Base-by-base conservation (phyloP, 2,888 invertebrate genomes). In the Drosophila conformis region DNA sequence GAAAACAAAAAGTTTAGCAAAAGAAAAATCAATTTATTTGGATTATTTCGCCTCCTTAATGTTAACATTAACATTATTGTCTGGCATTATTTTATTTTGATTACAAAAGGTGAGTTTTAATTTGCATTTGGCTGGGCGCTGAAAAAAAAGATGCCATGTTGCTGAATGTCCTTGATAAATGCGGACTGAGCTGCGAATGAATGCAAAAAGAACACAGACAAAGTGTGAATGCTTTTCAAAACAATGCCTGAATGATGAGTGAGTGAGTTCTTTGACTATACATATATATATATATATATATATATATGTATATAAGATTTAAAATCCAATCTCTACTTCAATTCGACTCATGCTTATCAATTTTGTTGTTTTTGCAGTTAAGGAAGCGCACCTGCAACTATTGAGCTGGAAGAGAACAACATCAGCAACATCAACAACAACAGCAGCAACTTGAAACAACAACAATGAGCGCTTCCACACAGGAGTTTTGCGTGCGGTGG, bases 401-500 rank as follows among this genome's bases (percentile, higher is more conserved):
- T 42, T 42, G 53, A 15, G 53, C 35, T 54, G 35, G 25, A 25
- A 35, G 6, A 35, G 35, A 7, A 4, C 33, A 8, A 21, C 15
- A 33, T 10, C 2, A n/a, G 6, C 3, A 25, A 25, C 15, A 21
- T 2, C 21, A 62, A 11, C 7, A 48, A 3, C 15, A 25, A 7
- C 27, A 33, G 5, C 56, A 42, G 7, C 56, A 42, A 42, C 51
- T 33, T 33, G 11, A 33, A 63, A 31, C 61, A 68, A 10, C 48
- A 46, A 48, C 52, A 10, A 80, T 90, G 89, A 68, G 72, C 69
- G 74, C 78, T 59, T 61, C 74, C 63, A 77, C 86, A 54, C 93
- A 93, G 69, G 93, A 93, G 79, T 93, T 93, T 80, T 93, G 93
- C 73, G 93, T 93, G 21, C 91, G 93, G 49, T 93, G 93, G 93